Percentiles rank a stretch among this genome's conserved stretches.
These are phyloP conservation scores for Gracilinanus agilis DNA, from an alignment of 2,113 vertebrate genomes.

Conservation along the genomic window DNA sequence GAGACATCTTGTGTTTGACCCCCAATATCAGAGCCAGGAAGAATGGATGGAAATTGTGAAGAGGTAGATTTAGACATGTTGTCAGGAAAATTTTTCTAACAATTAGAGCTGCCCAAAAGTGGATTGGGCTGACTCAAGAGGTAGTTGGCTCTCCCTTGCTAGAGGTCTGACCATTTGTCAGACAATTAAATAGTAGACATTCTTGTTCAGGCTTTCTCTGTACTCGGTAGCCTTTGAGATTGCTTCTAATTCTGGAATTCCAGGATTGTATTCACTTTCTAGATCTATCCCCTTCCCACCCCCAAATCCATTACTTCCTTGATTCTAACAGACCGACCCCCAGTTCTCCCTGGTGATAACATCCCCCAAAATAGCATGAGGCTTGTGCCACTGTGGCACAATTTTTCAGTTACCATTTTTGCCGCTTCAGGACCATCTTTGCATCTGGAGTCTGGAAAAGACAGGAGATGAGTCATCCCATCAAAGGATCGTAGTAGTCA, in stretches of 20 bases:
- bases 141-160: background rate
- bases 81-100: background rate
- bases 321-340: background rate
- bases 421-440: background rate
- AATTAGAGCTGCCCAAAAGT: background rate
- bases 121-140: background rate
- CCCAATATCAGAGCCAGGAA: background rate
- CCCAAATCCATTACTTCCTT: background rate
- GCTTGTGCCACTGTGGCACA: background rate
- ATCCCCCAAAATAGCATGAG: background rate
- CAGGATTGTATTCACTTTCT: background rate
- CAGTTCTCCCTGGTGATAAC: background rate
- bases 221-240: background rate
- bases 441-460: conserved; percentile 65
- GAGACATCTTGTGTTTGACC: background rate
- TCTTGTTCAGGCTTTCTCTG: background rate
- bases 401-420: conserved; percentile 40
- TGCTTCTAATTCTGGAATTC: background rate
- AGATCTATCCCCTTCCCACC: background rate
- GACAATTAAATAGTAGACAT: background rate
- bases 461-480: background rate
- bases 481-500: fast-evolving
- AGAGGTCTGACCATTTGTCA: background rate
- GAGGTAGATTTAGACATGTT: background rate
- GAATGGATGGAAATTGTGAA: background rate